These are phyloP conservation scores for Philopotamus ludificatus DNA, from an alignment of 1,140 invertebrate genomes.

Conservation along the genomic window DNA sequence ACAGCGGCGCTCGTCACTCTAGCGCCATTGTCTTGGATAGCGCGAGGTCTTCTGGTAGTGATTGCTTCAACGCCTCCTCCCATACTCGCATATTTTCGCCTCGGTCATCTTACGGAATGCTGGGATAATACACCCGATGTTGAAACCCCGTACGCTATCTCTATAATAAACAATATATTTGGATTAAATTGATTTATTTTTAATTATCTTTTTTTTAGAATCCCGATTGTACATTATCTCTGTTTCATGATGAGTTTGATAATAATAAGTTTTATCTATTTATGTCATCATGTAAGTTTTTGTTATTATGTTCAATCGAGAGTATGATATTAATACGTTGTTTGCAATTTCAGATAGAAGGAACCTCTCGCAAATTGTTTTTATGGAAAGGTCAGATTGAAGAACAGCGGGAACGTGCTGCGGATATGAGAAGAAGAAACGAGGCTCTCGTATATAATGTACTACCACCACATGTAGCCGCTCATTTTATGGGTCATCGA, in stretches of 20 bases:
- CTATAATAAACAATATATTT: too few relatives aligned
- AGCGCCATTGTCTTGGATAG: conserved; percentile 27
- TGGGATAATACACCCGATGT: conserved; percentile 11
- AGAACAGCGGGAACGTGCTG: conserved; percentile 80
- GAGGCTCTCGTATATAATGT: conserved; percentile 87
- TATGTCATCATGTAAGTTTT: conserved; percentile 52
- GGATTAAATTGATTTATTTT: neutral
- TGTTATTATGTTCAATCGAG: neutral
- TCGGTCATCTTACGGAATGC: conserved; percentile 18
- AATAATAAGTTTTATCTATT: conserved; percentile 46
- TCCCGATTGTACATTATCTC: conserved; percentile 28
- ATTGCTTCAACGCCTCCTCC: conserved; percentile 28
- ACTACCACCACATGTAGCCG: conserved; percentile 84
- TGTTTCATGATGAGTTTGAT: conserved; percentile 42
- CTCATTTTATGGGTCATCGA: conserved; percentile 81
- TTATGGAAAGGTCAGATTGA: conserved; percentile 59
- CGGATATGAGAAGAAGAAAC: conserved; percentile 83
- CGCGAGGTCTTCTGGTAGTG: conserved; percentile 17
- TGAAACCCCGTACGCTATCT: conserved; percentile 13
- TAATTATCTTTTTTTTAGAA: too few relatives aligned
- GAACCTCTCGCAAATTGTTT: conserved; percentile 69
- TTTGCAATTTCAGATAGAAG: conserved; percentile 58
- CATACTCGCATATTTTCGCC: conserved; percentile 5
- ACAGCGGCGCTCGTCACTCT: conserved; percentile 30
- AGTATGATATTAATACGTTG: neutral